Evolutionary conservation across 1,140 invertebrate species (phyloP), one percentile per base, ranked within the genome.

Genomic region (Augochlora pura): DNA sequence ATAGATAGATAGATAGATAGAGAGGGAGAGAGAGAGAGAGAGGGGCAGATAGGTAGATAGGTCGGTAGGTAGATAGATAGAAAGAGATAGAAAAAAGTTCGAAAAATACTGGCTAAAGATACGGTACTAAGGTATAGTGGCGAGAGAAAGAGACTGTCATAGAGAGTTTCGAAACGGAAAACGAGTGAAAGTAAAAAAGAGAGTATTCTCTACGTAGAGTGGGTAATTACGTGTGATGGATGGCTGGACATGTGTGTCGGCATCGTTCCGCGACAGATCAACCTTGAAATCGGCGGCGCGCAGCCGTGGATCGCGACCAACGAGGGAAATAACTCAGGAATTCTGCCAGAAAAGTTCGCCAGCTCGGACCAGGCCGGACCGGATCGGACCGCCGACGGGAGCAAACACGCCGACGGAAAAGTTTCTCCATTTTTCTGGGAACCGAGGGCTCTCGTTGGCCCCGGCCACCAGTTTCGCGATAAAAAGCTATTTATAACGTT

Each of bases 71-170:
- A n/a, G n/a, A n/a, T n/a, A n/a, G 12, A 46, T 49, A 52, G 49
- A 52, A 18, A 18, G 49, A 21, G 18, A 18, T 52, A 52, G 49
- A 52, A 52, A 52, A 52, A 21, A 52, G 18, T 2, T 75, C 42
- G 71, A 73, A 73, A 79, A 68, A 38, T 85, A 85, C 38, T 84
- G n/a, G 78, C 78, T 84, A 85, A 72, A 52, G 39, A 46, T 68
- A 62, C 46, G 54, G 39, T 54, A 57, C 32, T 74, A 79, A 66
- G 46, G 54, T 74, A 52, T 2, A 66, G 27, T 49, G 77, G 54
- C 52, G 27, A 70, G 69, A 70, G 59, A 80, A 39, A 75, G 38
- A 71, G 64, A 73, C 39, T 69, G 68, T 65, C 16, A 68, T 57
- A 65, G 64, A 77, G n/a, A 80, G 32, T 32, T 32, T 79, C 68